Percentiles rank a stretch among this genome's conserved stretches.
phyloP scores from a whole-genome alignment of 2,888 invertebrate species.

The Drosophila fulvimacula region DNA sequence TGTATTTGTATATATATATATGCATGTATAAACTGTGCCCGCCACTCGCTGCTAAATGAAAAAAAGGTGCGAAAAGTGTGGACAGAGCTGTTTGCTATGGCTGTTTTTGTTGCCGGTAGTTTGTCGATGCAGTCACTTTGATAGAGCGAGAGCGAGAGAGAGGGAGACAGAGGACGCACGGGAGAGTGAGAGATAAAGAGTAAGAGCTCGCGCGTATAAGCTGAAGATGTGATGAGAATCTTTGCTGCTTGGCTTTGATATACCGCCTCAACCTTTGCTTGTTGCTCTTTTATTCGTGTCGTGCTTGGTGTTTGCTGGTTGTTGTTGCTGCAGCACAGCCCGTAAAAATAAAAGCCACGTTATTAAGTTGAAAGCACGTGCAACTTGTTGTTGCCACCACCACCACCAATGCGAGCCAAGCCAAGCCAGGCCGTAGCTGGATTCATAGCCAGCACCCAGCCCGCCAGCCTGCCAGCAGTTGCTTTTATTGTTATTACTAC shows the following conservation, averaged over 20 bases:
- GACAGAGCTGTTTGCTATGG: conserved; percentile 37
- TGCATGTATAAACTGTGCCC: conserved; percentile 35
- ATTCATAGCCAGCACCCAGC: background rate
- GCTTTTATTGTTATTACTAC: conserved; percentile 80
- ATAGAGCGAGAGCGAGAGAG: conserved; percentile 21
- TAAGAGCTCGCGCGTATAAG: conserved; percentile 12
- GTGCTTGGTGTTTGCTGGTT: conserved; percentile 19
- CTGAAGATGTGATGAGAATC: conserved; percentile 38
- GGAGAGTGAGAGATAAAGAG: background rate
- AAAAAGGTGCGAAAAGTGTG: conserved; percentile 74
- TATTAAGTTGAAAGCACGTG: conserved; percentile 81
- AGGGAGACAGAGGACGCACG: background rate
- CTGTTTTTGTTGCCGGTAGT: conserved; percentile 47
- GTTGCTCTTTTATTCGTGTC: conserved; percentile 39
- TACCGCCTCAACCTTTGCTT: conserved; percentile 58
- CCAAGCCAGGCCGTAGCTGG: conserved; percentile 8
- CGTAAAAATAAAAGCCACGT: conserved; percentile 81
- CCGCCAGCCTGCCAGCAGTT: conserved; percentile 61
- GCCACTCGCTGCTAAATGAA: conserved; percentile 66
- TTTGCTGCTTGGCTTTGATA: conserved; percentile 54
- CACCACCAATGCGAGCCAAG: conserved; percentile 39
- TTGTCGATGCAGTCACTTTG: conserved; percentile 72
- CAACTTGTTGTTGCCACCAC: conserved; percentile 76
- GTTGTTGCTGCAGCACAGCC: conserved; percentile 29
- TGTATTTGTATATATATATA: conserved; percentile 42